Conservation (phyloP, 2,888 invertebrate species). For the Serripes groenlandicus region DNA sequence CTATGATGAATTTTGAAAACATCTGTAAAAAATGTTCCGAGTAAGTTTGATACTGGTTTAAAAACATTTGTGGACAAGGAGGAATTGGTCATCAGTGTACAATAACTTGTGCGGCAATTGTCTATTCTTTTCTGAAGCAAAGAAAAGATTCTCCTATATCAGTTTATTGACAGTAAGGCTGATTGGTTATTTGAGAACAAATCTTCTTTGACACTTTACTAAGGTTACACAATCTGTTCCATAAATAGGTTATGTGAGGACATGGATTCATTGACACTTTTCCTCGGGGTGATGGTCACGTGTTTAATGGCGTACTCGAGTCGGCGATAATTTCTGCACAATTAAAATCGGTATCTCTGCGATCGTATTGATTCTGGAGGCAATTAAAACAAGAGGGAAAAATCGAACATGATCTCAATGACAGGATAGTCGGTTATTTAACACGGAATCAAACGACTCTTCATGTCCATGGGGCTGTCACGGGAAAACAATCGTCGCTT, state of each 20-base stretch:
- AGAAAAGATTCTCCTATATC: too few relatives aligned
- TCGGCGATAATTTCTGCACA: constrained; percentile 29
- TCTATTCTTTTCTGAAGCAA: too few relatives aligned
- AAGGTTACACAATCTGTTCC: not conserved
- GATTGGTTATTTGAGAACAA: too few relatives aligned
- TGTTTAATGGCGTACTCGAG: constrained; percentile 19
- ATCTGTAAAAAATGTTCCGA: not conserved
- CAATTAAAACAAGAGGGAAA: constrained; percentile 46
- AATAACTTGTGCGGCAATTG: too few relatives aligned
- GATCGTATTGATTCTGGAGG: constrained; percentile 26
- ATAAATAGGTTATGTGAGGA: not conserved
- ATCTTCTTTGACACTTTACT: too few relatives aligned
- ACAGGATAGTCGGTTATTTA: constrained; percentile 26
- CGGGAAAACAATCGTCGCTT: too few relatives aligned
- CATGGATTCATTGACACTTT: constrained; percentile 11
- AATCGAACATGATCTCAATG: constrained; percentile 36
- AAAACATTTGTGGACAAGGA: not conserved
- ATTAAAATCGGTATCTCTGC: constrained; percentile 25
- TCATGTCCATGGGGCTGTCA: too few relatives aligned
- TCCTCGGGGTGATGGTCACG: constrained; percentile 14
- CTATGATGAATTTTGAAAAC: not conserved
- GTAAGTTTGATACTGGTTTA: not conserved
- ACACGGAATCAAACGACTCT: constrained; percentile 22
- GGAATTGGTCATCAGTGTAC: not conserved
- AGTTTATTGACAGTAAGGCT: too few relatives aligned